Conservation (phyloP, 2,888 invertebrate species). For the Mimachlamys varia region DNA sequence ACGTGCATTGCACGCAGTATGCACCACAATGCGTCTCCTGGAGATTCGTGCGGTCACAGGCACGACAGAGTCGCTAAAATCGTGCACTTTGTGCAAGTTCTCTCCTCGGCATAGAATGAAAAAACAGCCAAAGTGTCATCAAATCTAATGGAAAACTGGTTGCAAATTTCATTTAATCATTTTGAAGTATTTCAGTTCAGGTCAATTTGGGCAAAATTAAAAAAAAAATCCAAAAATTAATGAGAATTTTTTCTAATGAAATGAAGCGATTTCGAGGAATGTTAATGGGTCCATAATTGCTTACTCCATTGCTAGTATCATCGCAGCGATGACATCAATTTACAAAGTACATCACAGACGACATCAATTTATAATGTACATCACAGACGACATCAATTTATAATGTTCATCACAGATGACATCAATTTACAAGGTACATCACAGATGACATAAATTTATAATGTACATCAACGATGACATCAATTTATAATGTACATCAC, state of each 20-base stretch:
- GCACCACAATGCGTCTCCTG: conserved; percentile 16
- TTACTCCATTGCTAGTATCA: not conserved
- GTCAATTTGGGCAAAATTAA: conserved; percentile 13
- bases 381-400: too few relatives aligned
- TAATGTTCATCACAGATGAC: too few relatives aligned
- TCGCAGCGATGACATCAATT: not conserved
- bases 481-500: too few relatives aligned
- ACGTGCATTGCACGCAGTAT: not conserved
- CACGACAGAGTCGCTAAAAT: not conserved
- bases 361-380: too few relatives aligned
- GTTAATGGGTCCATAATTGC: not conserved
- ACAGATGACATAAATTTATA: too few relatives aligned
- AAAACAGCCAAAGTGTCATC: not conserved
- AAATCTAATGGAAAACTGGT: not conserved
- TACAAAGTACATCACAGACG: too few relatives aligned
- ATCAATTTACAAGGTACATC: too few relatives aligned
- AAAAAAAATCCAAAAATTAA: too few relatives aligned
- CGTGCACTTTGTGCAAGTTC: not conserved
- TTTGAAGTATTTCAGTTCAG: not conserved
- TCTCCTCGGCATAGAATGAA: not conserved
- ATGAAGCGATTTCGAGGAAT: not conserved
- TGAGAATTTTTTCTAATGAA: not conserved
- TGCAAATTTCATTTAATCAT: not conserved
- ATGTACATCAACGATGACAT: too few relatives aligned
- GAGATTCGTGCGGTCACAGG: not conserved